Conservation (phyloP, 1,140 invertebrate genomes). For the Planococcus citri region DNA sequence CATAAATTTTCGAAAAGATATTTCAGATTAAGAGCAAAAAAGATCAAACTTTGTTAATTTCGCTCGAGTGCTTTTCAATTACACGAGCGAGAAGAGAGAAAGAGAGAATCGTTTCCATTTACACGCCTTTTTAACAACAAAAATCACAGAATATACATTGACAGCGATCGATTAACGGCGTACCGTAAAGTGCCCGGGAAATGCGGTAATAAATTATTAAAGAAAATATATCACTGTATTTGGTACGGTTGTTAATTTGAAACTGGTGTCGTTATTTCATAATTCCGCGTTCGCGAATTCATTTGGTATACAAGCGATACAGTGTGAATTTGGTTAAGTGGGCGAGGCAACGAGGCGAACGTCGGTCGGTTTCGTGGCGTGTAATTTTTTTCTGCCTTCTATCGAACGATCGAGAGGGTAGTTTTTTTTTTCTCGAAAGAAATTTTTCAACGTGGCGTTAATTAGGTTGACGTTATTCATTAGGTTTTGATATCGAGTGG, state of each 20-base stretch:
- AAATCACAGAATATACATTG: slow-evolving; percentile 4
- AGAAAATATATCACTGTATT: background rate
- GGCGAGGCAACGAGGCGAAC: too few species aligned
- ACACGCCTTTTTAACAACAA: slow-evolving; percentile 5
- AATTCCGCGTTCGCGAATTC: background rate
- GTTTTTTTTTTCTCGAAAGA: too few species aligned
- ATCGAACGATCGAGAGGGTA: too few species aligned
- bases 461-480: too few species aligned
- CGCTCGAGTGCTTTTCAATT: slow-evolving; percentile 2
- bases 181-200: background rate
- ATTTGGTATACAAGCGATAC: too few species aligned
- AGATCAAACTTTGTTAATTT: slow-evolving; percentile 8
- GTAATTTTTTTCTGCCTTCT: too few species aligned
- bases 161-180: slow-evolving; percentile 1
- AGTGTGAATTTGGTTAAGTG: too few species aligned
- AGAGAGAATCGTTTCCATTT: slow-evolving; percentile 3
- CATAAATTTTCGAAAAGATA: background rate
- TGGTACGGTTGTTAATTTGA: background rate
- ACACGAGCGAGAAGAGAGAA: background rate
- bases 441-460: too few species aligned
- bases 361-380: too few species aligned
- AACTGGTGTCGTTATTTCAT: background rate
- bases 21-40: slow-evolving; percentile 7
- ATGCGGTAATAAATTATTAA: background rate
- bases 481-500: too few species aligned